Conservation (phyloP, 1,140 invertebrate genomes). For the Plodia interpunctella region DNA sequence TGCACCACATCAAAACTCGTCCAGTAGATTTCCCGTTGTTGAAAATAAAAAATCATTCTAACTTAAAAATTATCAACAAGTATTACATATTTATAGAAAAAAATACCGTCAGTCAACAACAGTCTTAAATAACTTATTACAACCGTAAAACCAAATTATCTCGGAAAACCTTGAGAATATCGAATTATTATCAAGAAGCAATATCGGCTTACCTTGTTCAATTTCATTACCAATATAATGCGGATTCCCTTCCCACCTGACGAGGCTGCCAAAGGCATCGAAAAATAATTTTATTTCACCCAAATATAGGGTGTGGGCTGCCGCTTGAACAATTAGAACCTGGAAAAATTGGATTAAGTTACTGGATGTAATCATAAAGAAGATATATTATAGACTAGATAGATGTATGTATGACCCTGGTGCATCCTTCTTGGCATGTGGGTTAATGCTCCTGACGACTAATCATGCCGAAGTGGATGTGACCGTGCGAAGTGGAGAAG, state of each 20-base stretch:
- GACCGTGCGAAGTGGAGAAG: too few relatives aligned
- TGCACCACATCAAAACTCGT: too few relatives aligned
- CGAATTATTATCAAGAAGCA: not conserved
- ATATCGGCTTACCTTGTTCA: slow-evolving; percentile 77
- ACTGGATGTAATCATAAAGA: too few relatives aligned
- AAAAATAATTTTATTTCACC: slow-evolving; percentile 86
- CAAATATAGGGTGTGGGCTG: slow-evolving; percentile 84
- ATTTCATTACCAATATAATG: slow-evolving; percentile 82
- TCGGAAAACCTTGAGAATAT: too few relatives aligned
- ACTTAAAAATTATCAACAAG: too few relatives aligned
- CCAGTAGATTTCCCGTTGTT: too few relatives aligned
- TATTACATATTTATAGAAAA: not conserved
- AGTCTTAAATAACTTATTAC: slow-evolving; percentile 4
- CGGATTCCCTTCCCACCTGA: slow-evolving; percentile 83
- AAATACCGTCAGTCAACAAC: not conserved
- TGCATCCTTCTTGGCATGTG: too few relatives aligned
- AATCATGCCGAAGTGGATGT: too few relatives aligned
- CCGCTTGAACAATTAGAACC: slow-evolving; percentile 84
- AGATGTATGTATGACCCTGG: too few relatives aligned
- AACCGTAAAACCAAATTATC: not conserved
- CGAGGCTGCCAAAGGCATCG: slow-evolving; percentile 82
- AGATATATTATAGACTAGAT: too few relatives aligned
- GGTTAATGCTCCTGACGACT: too few relatives aligned
- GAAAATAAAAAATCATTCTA: too few relatives aligned
- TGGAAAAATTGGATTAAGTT: slow-evolving; percentile 25